Base-by-base conservation (phyloP, 2,113 vertebrate species). In the Chunga burmeisteri region DNA sequence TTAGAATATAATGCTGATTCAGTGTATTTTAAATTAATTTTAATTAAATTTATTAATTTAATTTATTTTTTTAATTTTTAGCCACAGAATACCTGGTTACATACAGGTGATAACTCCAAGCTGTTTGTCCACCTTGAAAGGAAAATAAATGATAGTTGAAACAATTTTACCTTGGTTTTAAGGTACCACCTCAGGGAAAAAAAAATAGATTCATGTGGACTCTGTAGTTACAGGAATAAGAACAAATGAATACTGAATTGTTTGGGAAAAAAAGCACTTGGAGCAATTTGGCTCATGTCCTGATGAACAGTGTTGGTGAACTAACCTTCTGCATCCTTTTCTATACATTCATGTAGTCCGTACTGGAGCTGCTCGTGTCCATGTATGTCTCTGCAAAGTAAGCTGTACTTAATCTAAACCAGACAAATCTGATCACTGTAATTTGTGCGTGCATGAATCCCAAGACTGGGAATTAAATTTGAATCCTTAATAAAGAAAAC, bases 321-420 rank as follows among this genome's bases (percentile, higher is more conserved):
- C 10, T n/a, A 44, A 42, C 21, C 55, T 70, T 56, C 79, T 42
- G 4, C 17, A 7, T 47, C 29, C 29, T 65, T 81, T 32, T 11
- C 26, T 56, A 3, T 66, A 25, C 5, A 20, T 40, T 36, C 13
- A 13, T 1, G 0, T 7, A 42, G 1, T 0, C 38, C 36, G 18
- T 18, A 26, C 6, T 49, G 20, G 68, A 72, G n/a, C 53, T 68
- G 38, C 44, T 72, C 63, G 7, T 46, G 11, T 42, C 32, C 22
- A 15, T 2, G 0, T 15, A 9, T 2, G 7, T 25, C 40, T 74
- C 46, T 70, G 18, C 53, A 80, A 71, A 91, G 25, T n/a, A 75
- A 91, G 5, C 32, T 42, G 10, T 6, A 32, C 44, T 83, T 59
- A 42, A 77, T 42, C 19, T 73, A 75, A 86, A 68, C 11, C 29